Evolutionary conservation across 2,797 vertebrate genomes (phyloP).

Genomic region (Crocodylus rhombifer): DNA sequence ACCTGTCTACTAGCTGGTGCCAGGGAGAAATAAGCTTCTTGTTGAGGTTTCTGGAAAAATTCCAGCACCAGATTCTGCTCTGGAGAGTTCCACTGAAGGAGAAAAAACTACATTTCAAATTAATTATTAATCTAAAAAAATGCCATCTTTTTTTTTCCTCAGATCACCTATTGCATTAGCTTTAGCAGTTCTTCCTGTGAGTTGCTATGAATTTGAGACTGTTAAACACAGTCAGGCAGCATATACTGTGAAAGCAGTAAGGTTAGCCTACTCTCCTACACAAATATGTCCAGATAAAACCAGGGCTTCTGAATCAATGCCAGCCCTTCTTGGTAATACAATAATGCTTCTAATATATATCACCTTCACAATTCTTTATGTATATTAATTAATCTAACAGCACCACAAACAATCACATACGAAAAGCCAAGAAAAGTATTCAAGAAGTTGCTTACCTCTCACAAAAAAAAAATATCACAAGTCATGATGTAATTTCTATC

Average conservation of each 20-base stretch:
- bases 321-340: not conserved
- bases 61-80: not conserved
- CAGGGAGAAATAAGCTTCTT: not conserved
- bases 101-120: no score
- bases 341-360: not conserved
- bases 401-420: not conserved
- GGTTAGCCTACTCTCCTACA: not conserved
- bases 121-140: not conserved
- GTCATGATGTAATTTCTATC: not conserved
- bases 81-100: not conserved
- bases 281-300: not conserved
- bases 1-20: not conserved
- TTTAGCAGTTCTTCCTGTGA: not conserved
- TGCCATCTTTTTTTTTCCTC: not conserved
- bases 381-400: not conserved
- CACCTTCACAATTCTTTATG: not conserved
- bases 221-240: not conserved
- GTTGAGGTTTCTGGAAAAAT: not conserved
- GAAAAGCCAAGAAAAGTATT: not conserved
- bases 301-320: not conserved
- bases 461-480: not conserved
- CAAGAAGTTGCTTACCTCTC: not conserved
- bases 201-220: not conserved
- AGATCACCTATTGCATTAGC: not conserved
- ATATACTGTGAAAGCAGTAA: not conserved